Evolutionary conservation across 2,888 invertebrate species (phyloP).

Genomic region (Pheosia gnoma): DNA sequence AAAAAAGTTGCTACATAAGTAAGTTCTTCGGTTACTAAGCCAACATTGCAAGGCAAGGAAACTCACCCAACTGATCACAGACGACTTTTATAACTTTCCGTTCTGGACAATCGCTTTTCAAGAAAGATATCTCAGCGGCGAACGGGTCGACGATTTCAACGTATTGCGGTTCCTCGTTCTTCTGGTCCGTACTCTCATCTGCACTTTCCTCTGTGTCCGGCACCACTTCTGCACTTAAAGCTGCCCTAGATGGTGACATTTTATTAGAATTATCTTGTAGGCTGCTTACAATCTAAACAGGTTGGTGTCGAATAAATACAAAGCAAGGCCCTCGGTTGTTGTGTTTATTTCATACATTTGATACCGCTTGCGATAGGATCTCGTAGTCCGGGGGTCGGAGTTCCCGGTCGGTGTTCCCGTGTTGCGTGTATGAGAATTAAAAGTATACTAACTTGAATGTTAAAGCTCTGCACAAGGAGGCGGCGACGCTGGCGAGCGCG

Average conservation of each 20-base stretch:
- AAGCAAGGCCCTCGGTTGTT: no score
- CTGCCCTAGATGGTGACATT: slow-evolving; percentile 77
- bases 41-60: background rate
- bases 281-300: no score
- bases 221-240: slow-evolving; percentile 87
- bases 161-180: slow-evolving; percentile 82
- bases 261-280: no score
- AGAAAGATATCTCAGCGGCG: slow-evolving; percentile 91
- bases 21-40: no score
- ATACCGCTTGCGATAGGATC: no score
- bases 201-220: slow-evolving; percentile 85
- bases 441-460: slow-evolving; percentile 86
- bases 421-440: no score
- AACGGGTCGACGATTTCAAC: slow-evolving; percentile 93
- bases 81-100: slow-evolving; percentile 91
- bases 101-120: slow-evolving; percentile 89
- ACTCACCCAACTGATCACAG: slow-evolving; percentile 90
- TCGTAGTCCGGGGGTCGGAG: no score
- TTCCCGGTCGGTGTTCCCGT: no score
- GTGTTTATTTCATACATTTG: no score
- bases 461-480: slow-evolving; percentile 90
- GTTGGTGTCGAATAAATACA: no score
- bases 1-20: no score
- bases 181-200: slow-evolving; percentile 80
- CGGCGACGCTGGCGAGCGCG: slow-evolving; percentile 88